Base-by-base conservation (phyloP, 2,113 vertebrate genomes). In the Anolis sagrei region DNA sequence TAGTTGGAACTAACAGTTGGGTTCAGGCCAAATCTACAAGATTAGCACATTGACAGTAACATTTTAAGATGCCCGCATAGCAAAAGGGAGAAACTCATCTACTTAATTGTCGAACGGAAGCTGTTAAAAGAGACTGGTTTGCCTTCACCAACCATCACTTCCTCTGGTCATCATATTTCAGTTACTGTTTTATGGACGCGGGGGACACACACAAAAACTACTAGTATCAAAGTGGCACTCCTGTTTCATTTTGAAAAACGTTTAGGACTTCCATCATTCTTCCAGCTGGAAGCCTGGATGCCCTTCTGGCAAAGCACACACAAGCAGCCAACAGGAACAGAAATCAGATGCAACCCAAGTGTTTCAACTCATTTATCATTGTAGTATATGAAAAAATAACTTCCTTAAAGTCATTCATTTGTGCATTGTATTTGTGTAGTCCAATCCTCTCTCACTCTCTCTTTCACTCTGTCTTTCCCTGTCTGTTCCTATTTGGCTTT, bases 331-430 rank as follows among this genome's bases (percentile, higher is more conserved):
- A 21, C 18, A 36, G 21, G 68, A 48, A 32, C 21, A 66, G 14
- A 75, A 58, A 34, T 34, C 7, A 49, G 44, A 86, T 1, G 75
- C 23, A 27, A 14, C 23, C 32, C 39, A 51, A 51, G 23, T 51
- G 29, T 69, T 79, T 75, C 72, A 62, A 74, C 44, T 66, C 77
- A 80, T 75, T 75, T 73, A 54, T 66, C 61, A 74, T 11, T 51
- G 39, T 27, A 74, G 14, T n/a, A 68, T 34, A 69, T 10, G 23
- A n/a, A 74, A 80, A 4, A 48, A 29, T 69, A 78, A 70, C n/a
- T 80, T 62, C 14, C 54, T 51, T 48, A 48, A 34, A 7, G 21
- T 29, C 54, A 74, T 3, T 34, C 69, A 51, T 79, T 73, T 32
- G 7, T 51, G 54, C 54, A 29, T 18, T 64, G 34, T 58, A 9